Conservation (phyloP, 2,888 invertebrate species). For the Stenolophus ochropezus region DNA sequence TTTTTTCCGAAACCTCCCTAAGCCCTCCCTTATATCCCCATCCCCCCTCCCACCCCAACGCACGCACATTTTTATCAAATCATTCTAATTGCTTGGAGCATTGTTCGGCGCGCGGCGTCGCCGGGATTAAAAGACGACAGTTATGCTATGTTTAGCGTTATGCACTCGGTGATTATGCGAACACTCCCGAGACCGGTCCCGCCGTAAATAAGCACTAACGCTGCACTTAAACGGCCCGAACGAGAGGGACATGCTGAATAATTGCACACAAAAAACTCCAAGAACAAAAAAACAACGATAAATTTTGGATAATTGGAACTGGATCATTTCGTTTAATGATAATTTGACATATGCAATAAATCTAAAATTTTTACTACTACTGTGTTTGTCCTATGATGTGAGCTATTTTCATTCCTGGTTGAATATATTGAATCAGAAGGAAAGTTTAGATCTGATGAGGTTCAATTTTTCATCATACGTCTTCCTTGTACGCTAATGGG, state of each 20-base stretch:
- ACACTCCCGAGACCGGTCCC: constrained; percentile 1
- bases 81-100: constrained; percentile 57
- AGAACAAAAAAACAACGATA: not conserved
- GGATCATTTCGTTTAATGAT: not conserved
- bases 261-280: not conserved
- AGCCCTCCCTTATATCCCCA: not conserved
- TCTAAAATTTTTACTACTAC: too few species aligned
- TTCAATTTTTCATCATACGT: too few species aligned
- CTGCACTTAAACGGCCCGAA: constrained; percentile 7
- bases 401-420: too few species aligned
- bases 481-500: too few species aligned
- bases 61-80: constrained; percentile 48
- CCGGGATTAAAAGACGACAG: constrained; percentile 52
- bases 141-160: constrained; percentile 46
- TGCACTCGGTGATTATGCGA: constrained; percentile 18
- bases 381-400: too few species aligned
- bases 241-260: constrained; percentile 1
- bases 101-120: constrained; percentile 44
- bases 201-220: constrained; percentile 43
- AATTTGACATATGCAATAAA: too few species aligned
- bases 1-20: not conserved
- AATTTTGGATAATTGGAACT: not conserved
- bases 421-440: too few species aligned
- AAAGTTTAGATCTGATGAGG: too few species aligned
- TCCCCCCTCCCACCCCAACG: not conserved